phyloP scores from a whole-genome alignment of 1,140 invertebrate species.

The Dryas iulia region DNA sequence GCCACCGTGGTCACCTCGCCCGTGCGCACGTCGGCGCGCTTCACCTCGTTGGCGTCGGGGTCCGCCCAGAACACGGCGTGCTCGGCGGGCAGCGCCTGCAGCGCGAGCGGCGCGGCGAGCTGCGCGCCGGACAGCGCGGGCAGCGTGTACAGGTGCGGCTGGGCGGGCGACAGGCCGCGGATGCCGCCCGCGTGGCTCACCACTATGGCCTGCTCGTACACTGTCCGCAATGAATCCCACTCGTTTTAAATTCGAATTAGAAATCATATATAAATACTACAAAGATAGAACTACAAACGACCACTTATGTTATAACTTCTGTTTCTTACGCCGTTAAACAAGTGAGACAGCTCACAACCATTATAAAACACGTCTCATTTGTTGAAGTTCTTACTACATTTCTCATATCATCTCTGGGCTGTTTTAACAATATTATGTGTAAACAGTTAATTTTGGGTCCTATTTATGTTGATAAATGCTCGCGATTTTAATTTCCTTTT shows the following conservation, averaged over 20 bases:
- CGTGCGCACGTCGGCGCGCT: conserved; percentile 83
- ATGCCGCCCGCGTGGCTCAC: conserved; percentile 89
- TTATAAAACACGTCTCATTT: too few species aligned
- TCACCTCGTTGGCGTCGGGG: conserved; percentile 87
- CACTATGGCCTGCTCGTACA: conserved; percentile 88
- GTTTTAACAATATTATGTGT: too few species aligned
- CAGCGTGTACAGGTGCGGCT: conserved; percentile 88
- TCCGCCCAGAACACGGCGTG: conserved; percentile 91
- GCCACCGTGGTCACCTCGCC: conserved; percentile 84
- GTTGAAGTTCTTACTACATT: too few species aligned
- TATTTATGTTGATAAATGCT: too few species aligned
- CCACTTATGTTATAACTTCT: too few species aligned
- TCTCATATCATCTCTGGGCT: too few species aligned
- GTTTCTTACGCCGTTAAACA: too few species aligned
- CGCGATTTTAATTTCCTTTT: too few species aligned
- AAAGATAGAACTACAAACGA: too few species aligned
- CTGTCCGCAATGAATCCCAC: conserved; percentile 53
- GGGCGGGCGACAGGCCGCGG: conserved; percentile 88
- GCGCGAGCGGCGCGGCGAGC: conserved; percentile 83
- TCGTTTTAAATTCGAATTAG: too few species aligned
- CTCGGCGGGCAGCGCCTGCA: conserved; percentile 85
- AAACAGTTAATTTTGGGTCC: too few species aligned
- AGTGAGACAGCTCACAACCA: too few species aligned
- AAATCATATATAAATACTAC: not conserved
- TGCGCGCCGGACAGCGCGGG: conserved; percentile 87